Evolutionary conservation across 2,888 invertebrate species (phyloP).

Genomic region (Xanthorhoe spadicearia): DNA sequence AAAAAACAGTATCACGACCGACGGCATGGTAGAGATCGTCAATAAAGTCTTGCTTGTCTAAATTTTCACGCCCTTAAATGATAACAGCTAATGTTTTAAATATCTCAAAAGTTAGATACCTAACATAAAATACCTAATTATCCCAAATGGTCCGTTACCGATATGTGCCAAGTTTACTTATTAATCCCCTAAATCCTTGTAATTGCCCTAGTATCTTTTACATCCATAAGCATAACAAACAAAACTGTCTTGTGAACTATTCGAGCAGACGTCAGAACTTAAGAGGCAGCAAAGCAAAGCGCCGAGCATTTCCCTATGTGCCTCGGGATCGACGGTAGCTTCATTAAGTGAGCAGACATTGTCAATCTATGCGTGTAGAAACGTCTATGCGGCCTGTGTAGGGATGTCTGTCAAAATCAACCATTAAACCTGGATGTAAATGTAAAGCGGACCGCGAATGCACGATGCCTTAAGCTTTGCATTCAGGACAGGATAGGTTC

Average conservation of each 20-base stretch:
- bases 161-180: too few species aligned
- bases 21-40: too few species aligned
- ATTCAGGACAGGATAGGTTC: not conserved
- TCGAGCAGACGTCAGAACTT: constrained; percentile 27
- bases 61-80: too few species aligned
- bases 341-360: constrained; percentile 69
- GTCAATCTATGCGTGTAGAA: constrained; percentile 68
- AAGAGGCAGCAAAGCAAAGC: constrained; percentile 25
- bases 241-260: constrained; percentile 26
- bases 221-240: constrained; percentile 11
- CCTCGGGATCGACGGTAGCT: constrained; percentile 54
- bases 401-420: constrained; percentile 67
- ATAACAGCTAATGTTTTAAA: too few species aligned
- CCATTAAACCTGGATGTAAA: constrained; percentile 58
- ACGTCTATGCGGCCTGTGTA: constrained; percentile 56
- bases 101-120: too few species aligned
- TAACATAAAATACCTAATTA: too few species aligned
- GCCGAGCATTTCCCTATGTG: constrained; percentile 49
- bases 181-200: not conserved
- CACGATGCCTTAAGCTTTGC: not conserved
- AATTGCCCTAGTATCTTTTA: not conserved
- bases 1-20: too few species aligned
- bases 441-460: constrained; percentile 49
- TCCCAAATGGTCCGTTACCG: too few species aligned
- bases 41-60: too few species aligned